phyloP scores from a whole-genome alignment of 2,888 invertebrate genomes.

The Drosophila algonquin region DNA sequence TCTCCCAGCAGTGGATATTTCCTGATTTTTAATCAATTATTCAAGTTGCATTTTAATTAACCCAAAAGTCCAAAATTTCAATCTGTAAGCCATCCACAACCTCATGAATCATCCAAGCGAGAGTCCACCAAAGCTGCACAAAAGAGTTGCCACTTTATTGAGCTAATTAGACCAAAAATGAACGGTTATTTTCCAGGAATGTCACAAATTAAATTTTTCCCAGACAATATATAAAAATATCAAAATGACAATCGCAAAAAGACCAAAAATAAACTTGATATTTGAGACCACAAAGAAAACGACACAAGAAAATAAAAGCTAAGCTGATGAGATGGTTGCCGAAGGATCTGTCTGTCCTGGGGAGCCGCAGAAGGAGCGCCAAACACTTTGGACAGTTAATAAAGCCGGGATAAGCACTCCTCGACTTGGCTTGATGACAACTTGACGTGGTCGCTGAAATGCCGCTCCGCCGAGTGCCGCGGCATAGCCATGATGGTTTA shows the following conservation, averaged over 20 bases:
- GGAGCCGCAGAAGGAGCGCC: conserved; percentile 14
- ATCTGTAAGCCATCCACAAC: background rate
- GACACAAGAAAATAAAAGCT: conserved; percentile 13
- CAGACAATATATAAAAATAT: conserved; percentile 12
- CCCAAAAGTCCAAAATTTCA: background rate
- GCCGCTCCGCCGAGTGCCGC: conserved; percentile 24
- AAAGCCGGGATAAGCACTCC: conserved; percentile 58
- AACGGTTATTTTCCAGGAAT: background rate
- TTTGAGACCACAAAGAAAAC: conserved; percentile 39
- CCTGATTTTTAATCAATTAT: too few species aligned
- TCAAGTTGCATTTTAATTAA: background rate
- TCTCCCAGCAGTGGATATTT: too few species aligned
- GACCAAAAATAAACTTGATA: conserved; percentile 35
- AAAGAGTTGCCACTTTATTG: background rate
- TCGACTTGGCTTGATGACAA: conserved; percentile 58
- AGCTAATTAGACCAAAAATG: conserved; percentile 28
- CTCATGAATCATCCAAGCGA: background rate
- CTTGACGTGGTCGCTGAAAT: conserved; percentile 56
- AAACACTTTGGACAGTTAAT: conserved; percentile 60
- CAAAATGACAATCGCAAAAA: conserved; percentile 2
- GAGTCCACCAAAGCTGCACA: background rate
- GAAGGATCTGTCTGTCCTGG: conserved; percentile 5
- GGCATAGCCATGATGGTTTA: conserved; percentile 21
- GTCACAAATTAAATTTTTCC: conserved; percentile 18
- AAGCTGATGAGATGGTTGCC: conserved; percentile 5